Evolutionary conservation across 2,797 vertebrate species (phyloP).

Genomic region (Leptoclinus maculatus): DNA sequence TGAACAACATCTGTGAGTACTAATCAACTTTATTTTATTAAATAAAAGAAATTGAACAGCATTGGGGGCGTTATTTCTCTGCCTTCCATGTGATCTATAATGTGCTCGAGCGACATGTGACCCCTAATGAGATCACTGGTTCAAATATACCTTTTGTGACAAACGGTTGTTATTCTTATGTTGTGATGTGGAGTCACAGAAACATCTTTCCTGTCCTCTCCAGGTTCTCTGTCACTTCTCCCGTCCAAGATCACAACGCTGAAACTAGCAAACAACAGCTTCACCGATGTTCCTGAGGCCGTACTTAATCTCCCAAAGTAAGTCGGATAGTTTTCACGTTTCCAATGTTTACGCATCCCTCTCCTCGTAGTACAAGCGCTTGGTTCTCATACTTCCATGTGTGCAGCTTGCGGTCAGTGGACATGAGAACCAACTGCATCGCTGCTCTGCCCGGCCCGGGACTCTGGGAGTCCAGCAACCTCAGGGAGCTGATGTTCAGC

Average conservation of each 20-base stretch:
- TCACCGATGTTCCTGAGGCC: slow-evolving; percentile 85
- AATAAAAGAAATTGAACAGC: not conserved
- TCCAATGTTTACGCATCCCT: not conserved
- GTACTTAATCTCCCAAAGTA: slow-evolving; percentile 91
- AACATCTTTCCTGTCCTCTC: slow-evolving; percentile 1
- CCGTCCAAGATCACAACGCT: slow-evolving; percentile 89
- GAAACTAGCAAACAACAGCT: slow-evolving; percentile 92
- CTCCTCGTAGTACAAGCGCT: too few species aligned
- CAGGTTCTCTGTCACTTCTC: slow-evolving; percentile 87
- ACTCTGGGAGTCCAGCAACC: slow-evolving; percentile 89
- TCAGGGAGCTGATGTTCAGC: slow-evolving; percentile 93
- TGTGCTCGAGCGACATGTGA: not conserved
- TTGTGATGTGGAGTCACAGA: not conserved
- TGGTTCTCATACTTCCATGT: not conserved
- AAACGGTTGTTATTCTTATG: not conserved
- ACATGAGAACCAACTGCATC: slow-evolving; percentile 92
- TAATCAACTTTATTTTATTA: not conserved
- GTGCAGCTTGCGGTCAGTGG: slow-evolving; percentile 89
- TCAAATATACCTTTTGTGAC: not conserved
- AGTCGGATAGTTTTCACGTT: slow-evolving; percentile 64
- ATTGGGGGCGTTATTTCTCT: not conserved
- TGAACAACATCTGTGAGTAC: slow-evolving; percentile 90
- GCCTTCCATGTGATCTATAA: not conserved
- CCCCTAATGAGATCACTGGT: not conserved
- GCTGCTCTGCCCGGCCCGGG: slow-evolving; percentile 86